Percentiles rank a stretch among this genome's conserved stretches.
Evolutionary conservation across 2,888 invertebrate genomes (phyloP).

Genomic region (Sesia apiformis): DNA sequence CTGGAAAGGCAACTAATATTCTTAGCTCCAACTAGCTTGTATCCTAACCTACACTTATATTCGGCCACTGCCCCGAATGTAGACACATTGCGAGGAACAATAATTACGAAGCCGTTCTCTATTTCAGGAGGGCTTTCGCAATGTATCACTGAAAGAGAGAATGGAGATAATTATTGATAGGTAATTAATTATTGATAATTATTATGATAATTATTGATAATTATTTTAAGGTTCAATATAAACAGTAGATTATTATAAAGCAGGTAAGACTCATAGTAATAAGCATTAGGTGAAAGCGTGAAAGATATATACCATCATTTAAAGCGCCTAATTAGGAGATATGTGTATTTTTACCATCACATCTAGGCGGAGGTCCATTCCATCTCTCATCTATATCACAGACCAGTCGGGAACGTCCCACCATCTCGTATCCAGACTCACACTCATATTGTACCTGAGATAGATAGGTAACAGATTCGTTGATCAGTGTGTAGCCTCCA

Average conservation of each 20-base stretch:
- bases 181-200: too few relatives aligned
- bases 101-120: background rate
- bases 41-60: background rate
- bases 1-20: background rate
- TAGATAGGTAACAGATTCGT: slow-evolving; percentile 90
- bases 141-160: background rate
- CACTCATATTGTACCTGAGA: slow-evolving; percentile 91
- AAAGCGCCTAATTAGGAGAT: too few relatives aligned
- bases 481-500: slow-evolving; percentile 86
- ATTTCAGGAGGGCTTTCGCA: background rate
- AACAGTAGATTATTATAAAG: too few relatives aligned
- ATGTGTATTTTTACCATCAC: slow-evolving; percentile 77
- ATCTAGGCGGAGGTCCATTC: slow-evolving; percentile 94
- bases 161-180: too few relatives aligned
- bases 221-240: too few relatives aligned
- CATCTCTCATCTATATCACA: slow-evolving; percentile 95
- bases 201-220: too few relatives aligned
- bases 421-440: slow-evolving; percentile 88
- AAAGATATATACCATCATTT: too few relatives aligned
- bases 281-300: too few relatives aligned
- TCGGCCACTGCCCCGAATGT: background rate
- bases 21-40: background rate
- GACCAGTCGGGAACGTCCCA: slow-evolving; percentile 85
- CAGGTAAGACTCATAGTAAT: too few relatives aligned
- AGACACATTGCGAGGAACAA: background rate